Conservation (phyloP, 2,888 invertebrate species). For the Abrostola triplasia region DNA sequence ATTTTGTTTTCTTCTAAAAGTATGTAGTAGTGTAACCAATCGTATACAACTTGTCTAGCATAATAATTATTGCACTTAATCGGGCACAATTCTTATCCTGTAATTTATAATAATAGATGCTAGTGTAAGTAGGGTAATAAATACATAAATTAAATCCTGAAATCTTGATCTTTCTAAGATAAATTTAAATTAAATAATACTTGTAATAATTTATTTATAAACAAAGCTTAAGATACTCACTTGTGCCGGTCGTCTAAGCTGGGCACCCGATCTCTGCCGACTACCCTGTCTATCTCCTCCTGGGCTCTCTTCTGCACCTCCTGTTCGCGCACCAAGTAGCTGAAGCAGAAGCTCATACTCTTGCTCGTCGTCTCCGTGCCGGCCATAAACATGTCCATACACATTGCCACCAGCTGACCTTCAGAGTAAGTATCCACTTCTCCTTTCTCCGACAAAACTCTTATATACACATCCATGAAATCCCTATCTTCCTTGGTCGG, state of each 20-base stretch:
- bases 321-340: conserved; percentile 92
- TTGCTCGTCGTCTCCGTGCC: conserved; percentile 96
- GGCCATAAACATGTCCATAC: conserved; percentile 95
- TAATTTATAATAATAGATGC: no score
- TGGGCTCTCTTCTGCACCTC: conserved; percentile 92
- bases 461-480: conserved; percentile 94
- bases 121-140: no score
- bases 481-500: conserved; percentile 90
- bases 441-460: conserved; percentile 89
- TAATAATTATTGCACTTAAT: no score
- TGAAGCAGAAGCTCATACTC: conserved; percentile 92
- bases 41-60: no score
- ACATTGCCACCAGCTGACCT: conserved; percentile 92
- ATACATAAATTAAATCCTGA: no score
- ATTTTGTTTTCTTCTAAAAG: no score
- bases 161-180: conserved; percentile 1
- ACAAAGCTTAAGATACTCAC: conserved; percentile 76
- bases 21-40: no score
- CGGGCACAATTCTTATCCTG: not conserved
- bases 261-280: conserved; percentile 91
- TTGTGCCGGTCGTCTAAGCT: conserved; percentile 91
- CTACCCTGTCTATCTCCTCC: conserved; percentile 92
- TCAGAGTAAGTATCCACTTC: conserved; percentile 90
- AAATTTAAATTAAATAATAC: no score
- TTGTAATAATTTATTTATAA: not conserved